Percentiles rank a stretch among this genome's conserved stretches.
phyloP scores from a whole-genome alignment of 2,797 vertebrate genomes.

The Melanotaenia pygmaea region DNA sequence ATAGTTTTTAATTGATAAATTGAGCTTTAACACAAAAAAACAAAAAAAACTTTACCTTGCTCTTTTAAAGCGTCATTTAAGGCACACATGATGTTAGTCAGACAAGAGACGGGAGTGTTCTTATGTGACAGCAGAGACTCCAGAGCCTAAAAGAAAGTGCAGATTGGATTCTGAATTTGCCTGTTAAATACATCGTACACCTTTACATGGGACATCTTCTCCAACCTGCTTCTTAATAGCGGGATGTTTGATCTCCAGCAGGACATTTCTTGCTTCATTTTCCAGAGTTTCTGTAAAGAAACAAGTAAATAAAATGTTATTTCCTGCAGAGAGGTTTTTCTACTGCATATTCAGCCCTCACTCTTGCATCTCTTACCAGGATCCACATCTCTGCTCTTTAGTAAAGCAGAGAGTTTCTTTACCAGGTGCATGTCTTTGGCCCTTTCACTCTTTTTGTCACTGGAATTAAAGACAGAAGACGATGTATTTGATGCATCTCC shows the following conservation, averaged over 20 bases:
- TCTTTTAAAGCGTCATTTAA: conserved; percentile 87
- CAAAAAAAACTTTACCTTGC: conserved; percentile 82
- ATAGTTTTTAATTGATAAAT: background rate
- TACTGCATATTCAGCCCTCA: background rate
- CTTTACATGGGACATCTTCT: background rate
- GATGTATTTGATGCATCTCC: background rate
- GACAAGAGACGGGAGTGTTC: conserved; percentile 87
- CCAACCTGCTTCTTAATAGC: conserved; percentile 94
- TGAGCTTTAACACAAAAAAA: background rate
- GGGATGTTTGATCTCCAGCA: conserved; percentile 96
- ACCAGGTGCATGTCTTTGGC: conserved; percentile 97
- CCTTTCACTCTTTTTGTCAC: conserved; percentile 97
- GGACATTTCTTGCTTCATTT: conserved; percentile 87
- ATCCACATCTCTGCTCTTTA: conserved; percentile 80
- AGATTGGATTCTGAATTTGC: background rate
- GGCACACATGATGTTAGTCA: conserved; percentile 86
- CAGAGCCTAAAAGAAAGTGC: conserved; percentile 85
- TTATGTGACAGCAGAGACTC: conserved; percentile 91
- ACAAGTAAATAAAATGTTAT: background rate
- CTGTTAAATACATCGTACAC: background rate
- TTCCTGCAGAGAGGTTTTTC: rapidly evolving
- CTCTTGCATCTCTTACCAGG: conserved; percentile 63
- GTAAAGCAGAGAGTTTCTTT: conserved; percentile 87
- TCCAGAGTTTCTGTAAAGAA: conserved; percentile 85
- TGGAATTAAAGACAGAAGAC: conserved; percentile 58